Evolutionary conservation across 1,140 invertebrate genomes (phyloP).

Genomic region (Drosophila sucinea): DNA sequence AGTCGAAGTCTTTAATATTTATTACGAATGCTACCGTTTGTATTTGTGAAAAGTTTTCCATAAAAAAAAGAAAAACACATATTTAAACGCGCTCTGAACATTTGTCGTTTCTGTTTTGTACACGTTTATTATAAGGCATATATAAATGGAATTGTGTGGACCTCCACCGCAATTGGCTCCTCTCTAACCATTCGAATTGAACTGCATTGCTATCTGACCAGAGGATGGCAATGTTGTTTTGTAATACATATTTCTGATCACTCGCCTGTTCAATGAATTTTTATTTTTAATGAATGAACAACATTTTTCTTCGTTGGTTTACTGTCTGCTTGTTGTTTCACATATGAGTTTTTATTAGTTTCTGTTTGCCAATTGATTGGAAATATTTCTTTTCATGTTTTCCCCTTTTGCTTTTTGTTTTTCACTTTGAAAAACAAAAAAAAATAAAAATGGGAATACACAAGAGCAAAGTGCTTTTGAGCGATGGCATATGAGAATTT

Average conservation of each 20-base stretch:
- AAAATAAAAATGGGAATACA: slow-evolving; percentile 26
- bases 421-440: slow-evolving; percentile 52
- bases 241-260: slow-evolving; percentile 56
- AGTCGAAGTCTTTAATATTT: not conserved
- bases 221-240: slow-evolving; percentile 25
- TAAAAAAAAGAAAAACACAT: not conserved
- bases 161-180: too few relatives aligned
- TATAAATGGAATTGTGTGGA: not conserved
- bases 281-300: slow-evolving; percentile 80
- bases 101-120: slow-evolving; percentile 14
- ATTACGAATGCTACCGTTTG: not conserved
- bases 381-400: slow-evolving; percentile 81
- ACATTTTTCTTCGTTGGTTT: slow-evolving; percentile 61
- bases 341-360: slow-evolving; percentile 77
- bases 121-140: not conserved
- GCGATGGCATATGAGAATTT: slow-evolving; percentile 65
- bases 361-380: slow-evolving; percentile 78
- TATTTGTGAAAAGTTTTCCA: not conserved
- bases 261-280: slow-evolving; percentile 70
- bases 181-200: not conserved
- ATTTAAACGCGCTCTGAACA: not conserved
- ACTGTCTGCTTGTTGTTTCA: slow-evolving; percentile 30
- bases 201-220: slow-evolving; percentile 44
- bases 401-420: slow-evolving; percentile 45
- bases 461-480: slow-evolving; percentile 50